Evolutionary conservation across 2,888 invertebrate species (phyloP).

Genomic region (Sipunculus nudus): DNA sequence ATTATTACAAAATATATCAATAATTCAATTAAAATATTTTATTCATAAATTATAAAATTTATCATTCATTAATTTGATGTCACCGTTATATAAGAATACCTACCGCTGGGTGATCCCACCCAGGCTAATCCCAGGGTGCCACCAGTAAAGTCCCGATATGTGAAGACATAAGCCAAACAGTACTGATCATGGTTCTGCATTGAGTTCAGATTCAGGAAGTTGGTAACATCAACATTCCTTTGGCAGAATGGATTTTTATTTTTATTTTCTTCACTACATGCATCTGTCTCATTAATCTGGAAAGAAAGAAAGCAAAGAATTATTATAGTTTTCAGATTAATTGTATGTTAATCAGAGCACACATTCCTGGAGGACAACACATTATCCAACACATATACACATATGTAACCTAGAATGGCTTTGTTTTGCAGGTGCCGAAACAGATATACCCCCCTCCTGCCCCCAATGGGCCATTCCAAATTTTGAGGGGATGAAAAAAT

Average conservation of each 20-base stretch:
- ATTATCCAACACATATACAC: too few relatives aligned
- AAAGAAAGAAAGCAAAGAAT: background rate
- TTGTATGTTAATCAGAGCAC: too few relatives aligned
- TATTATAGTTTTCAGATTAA: too few relatives aligned
- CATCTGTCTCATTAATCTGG: conserved; percentile 34
- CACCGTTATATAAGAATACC: conserved; percentile 28
- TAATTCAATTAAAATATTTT: too few relatives aligned
- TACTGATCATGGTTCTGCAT: conserved; percentile 97
- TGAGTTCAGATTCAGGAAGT: conserved; percentile 97
- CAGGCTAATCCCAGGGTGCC: conserved; percentile 98
- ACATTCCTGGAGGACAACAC: too few relatives aligned
- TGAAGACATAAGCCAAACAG: conserved; percentile 99
- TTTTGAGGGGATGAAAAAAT: too few relatives aligned
- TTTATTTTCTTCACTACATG: conserved; percentile 6
- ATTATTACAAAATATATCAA: too few relatives aligned
- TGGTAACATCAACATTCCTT: conserved; percentile 98
- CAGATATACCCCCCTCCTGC: too few relatives aligned
- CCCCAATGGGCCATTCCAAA: too few relatives aligned
- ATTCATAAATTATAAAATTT: too few relatives aligned
- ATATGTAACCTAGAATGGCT: too few relatives aligned
- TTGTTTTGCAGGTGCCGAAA: too few relatives aligned
- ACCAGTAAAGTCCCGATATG: conserved; percentile 96
- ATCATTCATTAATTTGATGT: background rate
- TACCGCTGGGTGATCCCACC: conserved; percentile 82
- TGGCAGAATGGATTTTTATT: conserved; percentile 77